phyloP scores from a whole-genome alignment of 2,888 invertebrate genomes.

The Nomada ferruginata region DNA sequence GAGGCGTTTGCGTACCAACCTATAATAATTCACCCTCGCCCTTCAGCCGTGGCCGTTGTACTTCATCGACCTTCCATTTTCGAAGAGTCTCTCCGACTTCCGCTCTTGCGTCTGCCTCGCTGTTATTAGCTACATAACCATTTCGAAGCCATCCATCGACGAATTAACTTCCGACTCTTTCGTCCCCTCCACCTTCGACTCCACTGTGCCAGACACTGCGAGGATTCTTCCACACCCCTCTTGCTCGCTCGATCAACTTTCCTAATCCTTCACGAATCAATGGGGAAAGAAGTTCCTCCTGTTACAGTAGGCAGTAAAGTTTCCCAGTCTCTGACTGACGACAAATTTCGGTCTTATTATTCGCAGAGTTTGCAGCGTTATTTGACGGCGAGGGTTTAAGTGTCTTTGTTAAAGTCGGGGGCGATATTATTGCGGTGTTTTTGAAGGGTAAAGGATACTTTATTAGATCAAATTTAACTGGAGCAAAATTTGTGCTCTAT shows the following conservation, averaged over 20 bases:
- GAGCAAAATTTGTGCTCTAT: too few species aligned
- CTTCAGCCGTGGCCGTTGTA: constrained; percentile 39
- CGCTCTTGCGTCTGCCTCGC: constrained; percentile 30
- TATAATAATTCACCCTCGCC: constrained; percentile 34
- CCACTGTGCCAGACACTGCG: constrained; percentile 18
- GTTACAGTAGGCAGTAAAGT: constrained; percentile 44
- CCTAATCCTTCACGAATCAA: constrained; percentile 60
- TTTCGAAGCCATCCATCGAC: constrained; percentile 57
- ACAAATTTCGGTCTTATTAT: constrained; percentile 19
- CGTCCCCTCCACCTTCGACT: neutral
- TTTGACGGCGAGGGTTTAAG: neutral
- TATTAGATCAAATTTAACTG: neutral
- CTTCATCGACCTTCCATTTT: constrained; percentile 60
- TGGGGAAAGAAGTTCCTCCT: constrained; percentile 41
- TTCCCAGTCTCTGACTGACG: constrained; percentile 8
- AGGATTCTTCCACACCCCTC: constrained; percentile 28
- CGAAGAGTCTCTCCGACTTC: constrained; percentile 43
- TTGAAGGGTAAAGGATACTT: neutral
- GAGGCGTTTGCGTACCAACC: constrained; percentile 55
- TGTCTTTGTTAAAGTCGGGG: neutral
- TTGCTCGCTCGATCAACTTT: constrained; percentile 58
- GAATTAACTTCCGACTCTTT: constrained; percentile 67
- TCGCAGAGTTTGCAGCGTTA: neutral
- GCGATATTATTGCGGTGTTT: neutral
- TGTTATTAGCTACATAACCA: constrained; percentile 60